Base-by-base conservation (phyloP, 2,797 vertebrate genomes). In the Etheostoma perlongum region DNA sequence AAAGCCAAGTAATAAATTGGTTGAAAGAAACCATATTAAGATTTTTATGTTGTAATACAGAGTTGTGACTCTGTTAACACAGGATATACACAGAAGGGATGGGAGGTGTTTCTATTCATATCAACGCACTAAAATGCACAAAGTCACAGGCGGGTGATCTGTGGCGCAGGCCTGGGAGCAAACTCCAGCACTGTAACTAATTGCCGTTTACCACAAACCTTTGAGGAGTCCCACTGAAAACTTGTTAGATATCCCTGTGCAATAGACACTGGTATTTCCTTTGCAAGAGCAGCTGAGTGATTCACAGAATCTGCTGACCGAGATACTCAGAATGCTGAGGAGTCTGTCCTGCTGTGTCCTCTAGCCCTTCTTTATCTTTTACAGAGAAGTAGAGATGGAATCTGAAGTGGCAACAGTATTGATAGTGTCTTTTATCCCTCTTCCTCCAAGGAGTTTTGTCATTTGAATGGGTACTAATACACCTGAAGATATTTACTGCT, bases 281-380 rank as follows among this genome's bases (percentile, higher is more conserved):
- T 42, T 8, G 0, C 19, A 33, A 65, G 48, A 69, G 30, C 42
- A 40, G 21, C 2, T 30, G 12, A 60, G 62, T 76, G 48, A 59
- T 47, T 60, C 55, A 53, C 33, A 59, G 21, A 49, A 70, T 44
- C 5, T 5, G 44, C 57, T 70, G 62, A 78, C 33, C 9, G 36
- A 61, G 49, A 51, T 18, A 16, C 25, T n/a, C 12, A 33, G 57
- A 55, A 47, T 73, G 67, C 61, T 58, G 48, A 60, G 21, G 25
- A 61, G 62, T 65, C 42, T 55, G 49, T 49, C 64, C 59, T 25
- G 67, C 55, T 63, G 68, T 58, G 76, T 78, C 70, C 62, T 73
- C 67, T 6, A 52, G 64, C 64, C 53, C 51, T 16, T 40, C 42
- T 62, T 52, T 16, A 71, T 10, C 27, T 19, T 72, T 61, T 47